Base-by-base conservation (phyloP, 2,797 vertebrate genomes). In the Siniperca undulata region DNA sequence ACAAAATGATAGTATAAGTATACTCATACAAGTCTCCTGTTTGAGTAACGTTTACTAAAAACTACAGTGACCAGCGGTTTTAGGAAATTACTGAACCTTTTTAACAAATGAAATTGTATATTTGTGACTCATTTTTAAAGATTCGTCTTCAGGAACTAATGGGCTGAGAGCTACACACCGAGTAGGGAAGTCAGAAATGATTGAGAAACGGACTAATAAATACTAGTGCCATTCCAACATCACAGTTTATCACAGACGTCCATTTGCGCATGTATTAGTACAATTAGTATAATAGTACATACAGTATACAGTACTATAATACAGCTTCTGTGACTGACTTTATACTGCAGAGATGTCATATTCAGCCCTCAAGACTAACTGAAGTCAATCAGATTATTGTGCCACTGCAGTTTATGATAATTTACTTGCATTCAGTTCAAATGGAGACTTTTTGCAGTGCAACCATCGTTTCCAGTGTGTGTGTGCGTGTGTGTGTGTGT, bases 361-460 rank as follows among this genome's bases (percentile, higher is more conserved):
- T 61, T 77, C 13, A 40, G 22, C 20, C 78, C 67, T 74, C 10
- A 24, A 73, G 82, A 68, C 59, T 11, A 79, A 79, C 68, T 44
- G 14, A 60, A 71, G 67, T 52, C 40, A 69, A 72, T 59, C 9
- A 53, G 27, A 48, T 67, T 0, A 34, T 3, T 22, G 14, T 22
- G 27, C 34, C 46, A 53, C 14, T 24, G 20, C 17, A 50, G 30
- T 44, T 73, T 44, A 3, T 64, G 1, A 71, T 44, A 2, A 64
- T 46, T n/a, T 24, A 76, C n/a, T 20, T 4, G 4, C 20, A 36
- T 14, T 67, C 38, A 50, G 3, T 48, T 73, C 30, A 38, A 61
- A 13, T 24, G 6, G 11, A 50, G 17, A 7, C 22, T 46, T 64
- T 56, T 30, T 27, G 3, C 4, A 20, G 7, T 38, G 36, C 24